Conservation (phyloP, 2,113 vertebrate species). For the Bubalus kerabau region DNA sequence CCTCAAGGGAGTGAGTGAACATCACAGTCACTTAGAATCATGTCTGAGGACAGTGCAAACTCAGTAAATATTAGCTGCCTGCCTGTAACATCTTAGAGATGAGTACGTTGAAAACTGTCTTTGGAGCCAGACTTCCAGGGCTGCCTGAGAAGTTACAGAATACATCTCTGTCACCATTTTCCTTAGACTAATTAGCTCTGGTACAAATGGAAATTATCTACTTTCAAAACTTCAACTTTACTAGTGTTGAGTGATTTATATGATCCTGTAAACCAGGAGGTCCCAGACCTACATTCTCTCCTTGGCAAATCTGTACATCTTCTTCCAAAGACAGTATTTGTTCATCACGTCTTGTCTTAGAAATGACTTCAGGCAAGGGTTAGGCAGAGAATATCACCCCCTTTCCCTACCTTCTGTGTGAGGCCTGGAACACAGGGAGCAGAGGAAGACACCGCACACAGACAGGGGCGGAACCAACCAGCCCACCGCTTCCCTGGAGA, state of each 20-base stretch:
- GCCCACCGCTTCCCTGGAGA: background rate
- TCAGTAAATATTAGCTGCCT: background rate
- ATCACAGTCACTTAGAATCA: background rate
- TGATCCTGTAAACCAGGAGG: slow-evolving; percentile 48
- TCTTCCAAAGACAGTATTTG: slow-evolving; percentile 27
- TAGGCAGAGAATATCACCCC: background rate
- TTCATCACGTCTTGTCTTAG: background rate
- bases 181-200: slow-evolving; percentile 54
- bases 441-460: background rate
- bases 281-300: slow-evolving; percentile 46
- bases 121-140: background rate
- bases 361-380: background rate
- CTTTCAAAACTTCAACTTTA: slow-evolving; percentile 25
- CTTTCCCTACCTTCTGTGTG: background rate
- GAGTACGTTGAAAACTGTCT: background rate
- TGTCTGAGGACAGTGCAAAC: background rate
- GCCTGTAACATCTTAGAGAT: background rate
- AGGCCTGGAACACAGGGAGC: background rate
- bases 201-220: slow-evolving; percentile 53
- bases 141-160: background rate
- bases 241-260: slow-evolving; percentile 57
- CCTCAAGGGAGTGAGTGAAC: background rate
- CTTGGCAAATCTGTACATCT: background rate
- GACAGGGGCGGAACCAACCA: background rate
- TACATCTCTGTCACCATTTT: slow-evolving; percentile 27